Base-by-base conservation (phyloP, 2,888 invertebrate species). In the Halocaridina rubra region DNA sequence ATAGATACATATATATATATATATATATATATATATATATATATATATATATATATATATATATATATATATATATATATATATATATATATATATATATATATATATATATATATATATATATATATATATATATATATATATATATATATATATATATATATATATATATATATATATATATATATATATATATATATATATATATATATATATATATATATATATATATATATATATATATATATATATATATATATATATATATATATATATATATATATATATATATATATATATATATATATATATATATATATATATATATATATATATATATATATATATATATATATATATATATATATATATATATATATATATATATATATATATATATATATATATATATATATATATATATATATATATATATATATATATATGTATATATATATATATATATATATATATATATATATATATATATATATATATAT, bases 321-420 rank as follows among this genome's bases (percentile, higher is more conserved):
- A n/a, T 64, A 64, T 3, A 64, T 64, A 64, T 64, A 64, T 64
- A 64, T 64, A 3, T 64, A 64, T 64, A 64, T 64, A 64, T 64
- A 3, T 64, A 64, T 3, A 64, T 64, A 3, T 64, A 64, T 64
- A 64, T 64, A 64, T 3, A 64, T 64, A 64, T 64, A 64, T 24
- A 64, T 3, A 64, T 64, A 64, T 64, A 64, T 64, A 64, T 3
- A 19, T 64, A 64, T 64, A 64, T 4, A 64, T 61, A 1, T 61
- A 61, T 61, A 61, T 19, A 64, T 64, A 64, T 64, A 64, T 24
- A 64, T 19, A 64, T 24, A 64, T 64, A 64, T 24, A 64, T 64
- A 64, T 24, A 64, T 64, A 64, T 24, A 64, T 64, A 64, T 24
- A 64, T 64, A 64, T 24, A 64, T 64, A 64, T 8, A 64, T 24